Conservation (phyloP, 2,113 vertebrate species). For the Puma concolor region DNA sequence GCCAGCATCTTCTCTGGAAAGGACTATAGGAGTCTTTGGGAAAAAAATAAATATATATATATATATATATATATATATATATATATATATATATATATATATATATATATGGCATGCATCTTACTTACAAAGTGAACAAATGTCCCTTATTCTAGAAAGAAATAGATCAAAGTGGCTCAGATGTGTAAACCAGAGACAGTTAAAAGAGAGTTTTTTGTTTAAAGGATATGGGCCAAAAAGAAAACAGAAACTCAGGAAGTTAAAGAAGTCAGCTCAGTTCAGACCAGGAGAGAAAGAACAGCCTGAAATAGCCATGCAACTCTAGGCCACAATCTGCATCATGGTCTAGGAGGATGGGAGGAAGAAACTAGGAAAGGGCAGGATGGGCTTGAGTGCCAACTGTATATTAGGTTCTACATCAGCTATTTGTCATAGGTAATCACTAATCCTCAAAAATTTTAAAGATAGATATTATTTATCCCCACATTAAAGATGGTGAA, state of each 20-base stretch:
- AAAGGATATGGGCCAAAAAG: slow-evolving; percentile 51
- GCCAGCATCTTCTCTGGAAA: neutral
- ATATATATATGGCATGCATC: neutral
- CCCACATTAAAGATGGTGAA: neutral
- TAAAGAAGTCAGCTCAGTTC: slow-evolving; percentile 33
- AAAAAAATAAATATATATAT: neutral
- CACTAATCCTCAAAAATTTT: neutral
- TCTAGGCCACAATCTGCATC: neutral
- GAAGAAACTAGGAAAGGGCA: neutral
- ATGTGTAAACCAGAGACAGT: slow-evolving; percentile 51
- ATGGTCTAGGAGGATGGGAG: neutral
- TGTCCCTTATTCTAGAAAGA: slow-evolving; percentile 60
- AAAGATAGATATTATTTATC: neutral
- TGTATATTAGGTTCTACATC: neutral
- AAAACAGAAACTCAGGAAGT: slow-evolving; percentile 56
- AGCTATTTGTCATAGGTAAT: neutral
- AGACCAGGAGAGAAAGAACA: slow-evolving; percentile 39
- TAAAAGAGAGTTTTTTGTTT: slow-evolving; percentile 44
- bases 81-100: no score
- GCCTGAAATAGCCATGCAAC: neutral
- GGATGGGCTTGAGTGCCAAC: no score
- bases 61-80: no score
- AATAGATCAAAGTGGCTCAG: slow-evolving; percentile 60
- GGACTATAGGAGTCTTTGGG: neutral
- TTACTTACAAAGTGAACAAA: slow-evolving; percentile 63